Base-by-base conservation (phyloP, 2,113 vertebrate genomes). In the Ailuropoda melanoleuca region DNA sequence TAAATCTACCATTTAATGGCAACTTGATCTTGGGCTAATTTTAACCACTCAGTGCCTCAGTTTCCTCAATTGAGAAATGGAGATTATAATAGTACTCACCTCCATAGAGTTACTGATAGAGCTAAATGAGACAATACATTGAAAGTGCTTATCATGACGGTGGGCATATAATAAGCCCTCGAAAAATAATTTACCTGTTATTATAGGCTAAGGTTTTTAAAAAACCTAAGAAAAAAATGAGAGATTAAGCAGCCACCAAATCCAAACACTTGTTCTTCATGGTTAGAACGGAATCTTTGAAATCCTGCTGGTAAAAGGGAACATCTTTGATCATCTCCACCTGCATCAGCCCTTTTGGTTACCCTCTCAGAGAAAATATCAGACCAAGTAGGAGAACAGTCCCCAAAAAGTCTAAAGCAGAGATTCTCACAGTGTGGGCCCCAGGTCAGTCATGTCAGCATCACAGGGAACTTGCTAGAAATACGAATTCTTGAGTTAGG, bases 21-120 rank as follows among this genome's bases (percentile, higher is more conserved):
- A 90, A 64, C 37, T 88, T 86, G 48, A 86, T 56, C 43, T 96
- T 90, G 80, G 72, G 29, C 29, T 97, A 37, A 92, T 81, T 92
- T 96, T 96, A 96, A 89, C 10, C 10, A 58, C 19, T 88, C 46
- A 78, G 18, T 50, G 17, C n/a, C 50, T 78, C 46, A 34, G 74
- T 94, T 58, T 96, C n/a, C 37, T 94, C 31, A 78, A 82, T 18
- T 91, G 23, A 91, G 66, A 95, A 95, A 56, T 83, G 62, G 31
- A 10, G 18, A 13, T 77, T 84, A 43, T 64, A 31, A 29, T 39
- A 75, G 17, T 50, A 19, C 23, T 72, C 37, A 87, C 13, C 58
- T 95, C 50, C 18, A 29, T 66, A 10, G 43, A 7, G 24, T 83
- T 94, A 77, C 19, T 62, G 29, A 48, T 62, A 26, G 50, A 84